These are phyloP conservation scores for Trachelus tabidus DNA, from an alignment of 2,888 invertebrate species.

Conservation along the genomic window DNA sequence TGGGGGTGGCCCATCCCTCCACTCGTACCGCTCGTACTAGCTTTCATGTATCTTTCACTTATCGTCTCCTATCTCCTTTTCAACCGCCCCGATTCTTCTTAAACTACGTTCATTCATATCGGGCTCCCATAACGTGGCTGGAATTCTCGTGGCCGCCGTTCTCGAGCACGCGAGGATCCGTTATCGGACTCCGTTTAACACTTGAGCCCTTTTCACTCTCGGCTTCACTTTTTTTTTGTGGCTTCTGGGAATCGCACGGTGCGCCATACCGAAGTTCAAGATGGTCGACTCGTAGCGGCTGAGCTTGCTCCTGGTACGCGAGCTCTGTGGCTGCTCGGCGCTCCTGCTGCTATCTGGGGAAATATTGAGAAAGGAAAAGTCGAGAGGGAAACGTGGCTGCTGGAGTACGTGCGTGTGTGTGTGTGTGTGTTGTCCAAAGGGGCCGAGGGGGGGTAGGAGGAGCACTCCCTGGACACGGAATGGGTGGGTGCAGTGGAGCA, in stretches of 20 bases:
- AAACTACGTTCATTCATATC: not conserved
- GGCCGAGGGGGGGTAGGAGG: too few relatives aligned
- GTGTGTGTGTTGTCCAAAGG: not conserved
- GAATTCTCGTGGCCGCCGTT: not conserved
- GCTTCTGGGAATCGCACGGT: not conserved
- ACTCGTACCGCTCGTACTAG: not conserved
- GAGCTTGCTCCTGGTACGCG: not conserved
- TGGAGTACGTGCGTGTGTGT: too few relatives aligned
- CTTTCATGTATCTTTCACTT: not conserved
- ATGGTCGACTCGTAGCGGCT: not conserved
- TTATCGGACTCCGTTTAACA: not conserved
- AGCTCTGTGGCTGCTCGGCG: too few relatives aligned
- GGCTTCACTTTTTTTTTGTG: not conserved
- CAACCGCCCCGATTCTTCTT: not conserved
- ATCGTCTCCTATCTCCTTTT: slow-evolving; percentile 5
- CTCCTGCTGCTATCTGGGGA: not conserved
- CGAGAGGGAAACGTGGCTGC: not conserved
- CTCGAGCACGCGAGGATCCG: not conserved
- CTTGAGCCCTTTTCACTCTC: not conserved
- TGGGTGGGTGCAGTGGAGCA: not conserved
- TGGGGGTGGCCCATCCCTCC: not conserved
- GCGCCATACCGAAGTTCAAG: not conserved
- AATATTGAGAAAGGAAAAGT: not conserved
- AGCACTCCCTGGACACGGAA: not conserved
- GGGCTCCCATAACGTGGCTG: not conserved